These are phyloP conservation scores for Sphinx pinastri DNA, from an alignment of 2,888 invertebrate species.

Conservation along the genomic window DNA sequence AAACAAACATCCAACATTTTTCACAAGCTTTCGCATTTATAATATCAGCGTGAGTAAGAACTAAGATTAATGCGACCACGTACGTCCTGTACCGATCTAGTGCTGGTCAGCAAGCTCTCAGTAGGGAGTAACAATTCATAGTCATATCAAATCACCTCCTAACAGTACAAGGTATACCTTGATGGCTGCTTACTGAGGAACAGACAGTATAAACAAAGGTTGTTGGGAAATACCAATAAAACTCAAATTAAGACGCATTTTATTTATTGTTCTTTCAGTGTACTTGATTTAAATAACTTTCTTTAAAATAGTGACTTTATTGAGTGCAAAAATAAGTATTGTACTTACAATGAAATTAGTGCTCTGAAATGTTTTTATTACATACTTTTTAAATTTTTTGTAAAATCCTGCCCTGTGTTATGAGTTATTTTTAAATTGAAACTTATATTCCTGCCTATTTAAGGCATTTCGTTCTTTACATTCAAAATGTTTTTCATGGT, in stretches of 20 bases:
- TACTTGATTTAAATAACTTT: slow-evolving; percentile 70
- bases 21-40: no score
- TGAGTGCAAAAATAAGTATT: slow-evolving; percentile 80
- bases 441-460: neutral
- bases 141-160: no score
- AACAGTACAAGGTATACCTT: no score
- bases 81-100: no score
- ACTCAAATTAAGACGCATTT: slow-evolving; percentile 56
- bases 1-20: no score
- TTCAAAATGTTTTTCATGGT: neutral
- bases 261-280: slow-evolving; percentile 77
- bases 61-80: no score
- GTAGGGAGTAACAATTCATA: no score
- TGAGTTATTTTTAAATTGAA: neutral
- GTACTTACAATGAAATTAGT: slow-evolving; percentile 73
- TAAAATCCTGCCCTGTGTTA: neutral
- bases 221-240: slow-evolving; percentile 51
- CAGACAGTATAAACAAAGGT: slow-evolving; percentile 26
- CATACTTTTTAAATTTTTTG: neutral
- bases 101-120: no score
- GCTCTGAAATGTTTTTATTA: slow-evolving; percentile 60
- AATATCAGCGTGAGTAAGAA: no score
- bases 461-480: neutral
- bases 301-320: slow-evolving; percentile 80
- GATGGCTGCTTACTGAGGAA: no score